Evolutionary conservation across 2,797 vertebrate genomes (phyloP).

Genomic region (Fratercula arctica): DNA sequence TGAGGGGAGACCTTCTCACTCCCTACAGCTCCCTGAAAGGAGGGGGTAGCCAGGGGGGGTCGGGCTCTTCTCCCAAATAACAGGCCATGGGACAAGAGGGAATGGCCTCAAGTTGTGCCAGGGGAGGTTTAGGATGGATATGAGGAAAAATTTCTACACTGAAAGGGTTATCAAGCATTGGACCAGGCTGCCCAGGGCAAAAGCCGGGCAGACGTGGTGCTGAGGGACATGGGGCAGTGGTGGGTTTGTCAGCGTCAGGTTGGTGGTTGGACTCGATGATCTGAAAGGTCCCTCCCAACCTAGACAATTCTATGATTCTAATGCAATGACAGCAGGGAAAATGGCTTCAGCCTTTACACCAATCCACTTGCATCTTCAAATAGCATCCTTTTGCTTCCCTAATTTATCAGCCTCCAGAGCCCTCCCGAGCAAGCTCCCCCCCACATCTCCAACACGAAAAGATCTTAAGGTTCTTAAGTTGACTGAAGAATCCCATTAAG

Average conservation of each 20-base stretch:
- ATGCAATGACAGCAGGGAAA: neutral
- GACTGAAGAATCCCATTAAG: neutral
- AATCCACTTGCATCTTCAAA: neutral
- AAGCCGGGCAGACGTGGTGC: neutral
- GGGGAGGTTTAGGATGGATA: neutral
- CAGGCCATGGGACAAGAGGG: neutral
- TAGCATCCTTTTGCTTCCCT: neutral
- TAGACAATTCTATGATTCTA: neutral
- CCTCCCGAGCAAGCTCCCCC: neutral
- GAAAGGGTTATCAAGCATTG: neutral
- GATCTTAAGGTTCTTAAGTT: neutral
- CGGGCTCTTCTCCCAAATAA: neutral
- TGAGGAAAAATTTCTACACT: neutral
- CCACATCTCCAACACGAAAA: neutral
- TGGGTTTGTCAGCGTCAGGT: neutral
- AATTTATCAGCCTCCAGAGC: neutral
- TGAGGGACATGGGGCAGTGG: neutral
- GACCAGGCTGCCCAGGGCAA: neutral
- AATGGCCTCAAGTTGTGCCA: neutral
- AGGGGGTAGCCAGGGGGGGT: neutral
- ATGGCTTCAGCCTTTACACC: neutral
- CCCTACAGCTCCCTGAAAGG: neutral
- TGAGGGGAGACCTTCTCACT: neutral
- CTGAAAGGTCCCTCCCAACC: neutral
- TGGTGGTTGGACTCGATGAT: neutral